Conservation (phyloP, 2,888 invertebrate genomes). For the Drosophila eohydei region DNA sequence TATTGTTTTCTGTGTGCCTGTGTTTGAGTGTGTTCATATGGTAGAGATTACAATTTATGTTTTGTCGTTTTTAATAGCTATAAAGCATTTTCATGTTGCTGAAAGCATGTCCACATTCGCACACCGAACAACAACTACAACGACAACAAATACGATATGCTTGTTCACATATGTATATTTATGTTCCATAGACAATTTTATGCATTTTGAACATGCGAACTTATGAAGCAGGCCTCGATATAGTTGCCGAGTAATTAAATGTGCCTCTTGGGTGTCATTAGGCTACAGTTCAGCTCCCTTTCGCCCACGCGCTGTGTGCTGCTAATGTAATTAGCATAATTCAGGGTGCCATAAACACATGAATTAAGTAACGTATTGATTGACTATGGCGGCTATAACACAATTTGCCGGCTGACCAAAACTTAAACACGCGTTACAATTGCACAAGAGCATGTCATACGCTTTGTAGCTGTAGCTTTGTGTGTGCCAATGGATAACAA, state of each 20-base stretch:
- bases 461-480: conserved; percentile 7
- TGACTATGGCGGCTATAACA: conserved; percentile 51
- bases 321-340: conserved; percentile 67
- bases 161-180: conserved; percentile 26
- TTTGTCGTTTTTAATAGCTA: conserved; percentile 72
- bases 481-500: conserved; percentile 54
- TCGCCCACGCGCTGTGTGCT: conserved; percentile 14
- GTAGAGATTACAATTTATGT: conserved; percentile 66
- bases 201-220: conserved; percentile 72
- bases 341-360: conserved; percentile 56
- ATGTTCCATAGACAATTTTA: conserved; percentile 55
- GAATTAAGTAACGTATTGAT: conserved; percentile 68
- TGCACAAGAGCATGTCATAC: conserved; percentile 43
- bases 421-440: conserved; percentile 29
- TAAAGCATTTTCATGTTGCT: conserved; percentile 77
- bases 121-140: neutral
- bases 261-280: conserved; percentile 59
- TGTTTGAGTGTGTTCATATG: conserved; percentile 8
- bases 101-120: conserved; percentile 56
- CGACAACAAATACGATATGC: conserved; percentile 9
- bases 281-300: conserved; percentile 12
- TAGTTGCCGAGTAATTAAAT: conserved; percentile 52
- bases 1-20: conserved; percentile 10
- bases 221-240: conserved; percentile 36
- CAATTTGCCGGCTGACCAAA: conserved; percentile 30